A percentile compares a stretch with the other conserved stretches of the same genome.
Conservation (phyloP, 2,797 vertebrate genomes). For the Chaenodraco wilsoni region DNA sequence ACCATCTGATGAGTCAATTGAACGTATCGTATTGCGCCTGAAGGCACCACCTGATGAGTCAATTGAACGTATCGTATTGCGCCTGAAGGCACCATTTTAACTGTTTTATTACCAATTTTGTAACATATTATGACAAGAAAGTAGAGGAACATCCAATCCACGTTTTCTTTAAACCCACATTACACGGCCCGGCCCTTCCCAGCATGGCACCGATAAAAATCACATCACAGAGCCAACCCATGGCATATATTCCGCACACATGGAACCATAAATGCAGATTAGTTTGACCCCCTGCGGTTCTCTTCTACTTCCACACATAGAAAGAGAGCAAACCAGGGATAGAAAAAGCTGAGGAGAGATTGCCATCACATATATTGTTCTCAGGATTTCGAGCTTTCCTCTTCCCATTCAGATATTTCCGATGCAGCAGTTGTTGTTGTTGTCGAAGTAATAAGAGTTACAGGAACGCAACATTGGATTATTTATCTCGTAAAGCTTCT, state of each 20-base stretch:
- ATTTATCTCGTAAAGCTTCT: not conserved
- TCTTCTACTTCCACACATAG: not conserved
- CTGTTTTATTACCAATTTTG: not conserved
- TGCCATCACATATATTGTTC: not conserved
- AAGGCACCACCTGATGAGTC: too few relatives aligned
- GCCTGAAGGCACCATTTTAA: too few relatives aligned
- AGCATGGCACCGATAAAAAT: slow-evolving; percentile 28
- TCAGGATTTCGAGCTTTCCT: not conserved
- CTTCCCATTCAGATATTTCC: not conserved
- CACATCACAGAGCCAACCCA: slow-evolving; percentile 10
- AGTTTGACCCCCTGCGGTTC: not conserved
- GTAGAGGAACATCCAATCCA: not conserved
- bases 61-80: too few relatives aligned
- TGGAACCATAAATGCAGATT: slow-evolving; percentile 1
- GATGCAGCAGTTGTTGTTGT: not conserved
- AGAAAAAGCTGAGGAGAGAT: not conserved
- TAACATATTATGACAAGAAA: not conserved
- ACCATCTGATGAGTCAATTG: too few relatives aligned
- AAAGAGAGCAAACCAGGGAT: not conserved
- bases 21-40: too few relatives aligned
- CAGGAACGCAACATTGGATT: not conserved
- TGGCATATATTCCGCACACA: not conserved
- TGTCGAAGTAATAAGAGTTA: not conserved
- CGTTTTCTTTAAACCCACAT: not conserved
- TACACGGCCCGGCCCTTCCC: not conserved